These are phyloP conservation scores for Agonopterix arenella DNA, from an alignment of 2,888 invertebrate species.

Conservation along the genomic window DNA sequence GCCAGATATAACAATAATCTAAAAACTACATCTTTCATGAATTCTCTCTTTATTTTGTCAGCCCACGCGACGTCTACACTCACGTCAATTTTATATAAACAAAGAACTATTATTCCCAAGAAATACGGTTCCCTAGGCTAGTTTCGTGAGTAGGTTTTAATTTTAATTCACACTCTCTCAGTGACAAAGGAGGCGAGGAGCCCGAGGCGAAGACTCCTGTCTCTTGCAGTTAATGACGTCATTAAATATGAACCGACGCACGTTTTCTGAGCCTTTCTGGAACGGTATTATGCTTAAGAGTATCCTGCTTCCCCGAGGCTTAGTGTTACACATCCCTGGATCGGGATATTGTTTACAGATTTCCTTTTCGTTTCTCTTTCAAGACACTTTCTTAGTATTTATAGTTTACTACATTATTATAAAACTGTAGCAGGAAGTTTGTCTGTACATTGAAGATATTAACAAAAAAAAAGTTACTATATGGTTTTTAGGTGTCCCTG, in stretches of 20 bases:
- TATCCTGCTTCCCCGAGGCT: conserved; percentile 14
- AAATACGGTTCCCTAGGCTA: conserved; percentile 8
- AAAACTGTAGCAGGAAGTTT: too few species aligned
- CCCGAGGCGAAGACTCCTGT: conserved; percentile 43
- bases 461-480: too few species aligned
- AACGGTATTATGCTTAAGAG: conserved; percentile 9
- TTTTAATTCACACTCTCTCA: conserved; percentile 21
- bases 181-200: conserved; percentile 34
- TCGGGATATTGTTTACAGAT: conserved; percentile 6
- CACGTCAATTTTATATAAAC: conserved; percentile 3
- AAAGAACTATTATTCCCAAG: conserved; percentile 6
- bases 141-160: conserved; percentile 12
- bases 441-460: too few species aligned
- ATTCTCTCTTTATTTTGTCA: conserved; percentile 35
- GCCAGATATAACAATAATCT: too few species aligned
- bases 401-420: too few species aligned
- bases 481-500: too few species aligned
- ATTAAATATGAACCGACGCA: conserved; percentile 63
- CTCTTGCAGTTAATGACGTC: conserved; percentile 66
- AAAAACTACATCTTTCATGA: too few species aligned
- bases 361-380: not conserved
- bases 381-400: not conserved
- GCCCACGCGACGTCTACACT: conserved; percentile 26
- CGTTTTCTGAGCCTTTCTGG: conserved; percentile 20
- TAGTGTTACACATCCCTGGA: conserved; percentile 6